Conservation (phyloP, 2,113 vertebrate genomes). For the Promerops cafer region DNA sequence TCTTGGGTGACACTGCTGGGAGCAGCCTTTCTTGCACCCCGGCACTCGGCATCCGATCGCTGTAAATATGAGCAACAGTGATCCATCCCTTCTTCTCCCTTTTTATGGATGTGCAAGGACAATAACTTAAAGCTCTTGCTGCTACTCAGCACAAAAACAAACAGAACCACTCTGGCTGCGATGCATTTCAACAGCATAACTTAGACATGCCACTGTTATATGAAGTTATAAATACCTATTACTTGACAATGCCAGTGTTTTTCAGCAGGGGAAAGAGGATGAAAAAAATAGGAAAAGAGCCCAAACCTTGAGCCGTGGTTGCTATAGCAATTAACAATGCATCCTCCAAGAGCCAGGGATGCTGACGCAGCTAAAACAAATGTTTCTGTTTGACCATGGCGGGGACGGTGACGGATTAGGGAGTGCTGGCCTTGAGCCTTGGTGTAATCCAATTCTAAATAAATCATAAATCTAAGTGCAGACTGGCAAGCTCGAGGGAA, state of each 20-base stretch:
- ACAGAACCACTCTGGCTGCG: constrained; percentile 42
- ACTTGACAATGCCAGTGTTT: constrained; percentile 62
- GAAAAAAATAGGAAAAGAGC: neutral
- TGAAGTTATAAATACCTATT: constrained; percentile 76
- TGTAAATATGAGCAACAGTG: constrained; percentile 65
- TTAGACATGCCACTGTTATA: constrained; percentile 49
- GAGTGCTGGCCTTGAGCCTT: constrained; percentile 71
- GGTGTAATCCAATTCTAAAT: constrained; percentile 74
- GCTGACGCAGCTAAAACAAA: constrained; percentile 79
- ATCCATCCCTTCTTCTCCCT: constrained; percentile 8
- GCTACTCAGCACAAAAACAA: constrained; percentile 72
- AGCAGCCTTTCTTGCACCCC: neutral
- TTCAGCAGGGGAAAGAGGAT: neutral
- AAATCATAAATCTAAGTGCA: constrained; percentile 74
- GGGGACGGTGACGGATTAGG: constrained; percentile 72
- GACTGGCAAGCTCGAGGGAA: constrained; percentile 48
- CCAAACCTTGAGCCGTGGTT: constrained; percentile 45
- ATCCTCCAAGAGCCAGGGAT: constrained; percentile 53
- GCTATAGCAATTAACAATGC: constrained; percentile 70
- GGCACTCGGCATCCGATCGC: neutral
- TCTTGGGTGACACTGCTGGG: neutral
- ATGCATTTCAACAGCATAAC: constrained; percentile 56
- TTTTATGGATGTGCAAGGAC: constrained; percentile 16
- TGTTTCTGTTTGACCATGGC: constrained; percentile 66
- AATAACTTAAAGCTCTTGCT: constrained; percentile 66